Conservation (phyloP, 2,797 vertebrate species). For the Poeciliopsis turneri region DNA sequence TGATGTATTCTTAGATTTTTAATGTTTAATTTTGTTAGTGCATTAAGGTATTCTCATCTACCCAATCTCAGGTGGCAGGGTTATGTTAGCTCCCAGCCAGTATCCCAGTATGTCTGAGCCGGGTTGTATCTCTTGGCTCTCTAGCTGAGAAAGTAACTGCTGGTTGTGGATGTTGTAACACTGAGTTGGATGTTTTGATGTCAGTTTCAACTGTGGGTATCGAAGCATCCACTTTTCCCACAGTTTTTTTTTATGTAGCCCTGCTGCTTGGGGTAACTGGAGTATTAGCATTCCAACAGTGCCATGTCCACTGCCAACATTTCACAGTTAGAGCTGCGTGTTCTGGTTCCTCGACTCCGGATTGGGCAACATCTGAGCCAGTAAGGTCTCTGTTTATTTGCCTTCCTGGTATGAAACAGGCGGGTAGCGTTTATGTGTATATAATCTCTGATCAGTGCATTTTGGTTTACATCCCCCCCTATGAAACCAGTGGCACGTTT, state of each 20-base stretch:
- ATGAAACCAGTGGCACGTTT: conserved; percentile 68
- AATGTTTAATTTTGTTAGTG: background rate
- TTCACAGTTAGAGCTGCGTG: background rate
- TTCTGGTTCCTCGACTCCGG: background rate
- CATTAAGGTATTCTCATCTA: background rate
- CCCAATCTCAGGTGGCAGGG: background rate
- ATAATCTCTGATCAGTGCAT: background rate
- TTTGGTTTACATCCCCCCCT: conserved; percentile 33
- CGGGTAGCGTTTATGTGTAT: background rate
- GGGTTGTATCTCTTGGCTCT: background rate
- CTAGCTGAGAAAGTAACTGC: background rate
- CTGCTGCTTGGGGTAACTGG: background rate
- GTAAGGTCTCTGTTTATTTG: background rate
- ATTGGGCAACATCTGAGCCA: background rate
- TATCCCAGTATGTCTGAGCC: too few species aligned
- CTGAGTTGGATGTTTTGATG: background rate
- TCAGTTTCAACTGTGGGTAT: background rate
- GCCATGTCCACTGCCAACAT: background rate
- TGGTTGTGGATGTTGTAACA: background rate
- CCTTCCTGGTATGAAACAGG: background rate
- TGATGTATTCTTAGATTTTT: background rate
- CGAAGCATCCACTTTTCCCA: background rate
- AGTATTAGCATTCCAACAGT: background rate
- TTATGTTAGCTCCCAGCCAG: background rate
- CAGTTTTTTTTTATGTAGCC: background rate